phyloP scores from a whole-genome alignment of 2,113 vertebrate species.

The Osmerus mordax region DNA sequence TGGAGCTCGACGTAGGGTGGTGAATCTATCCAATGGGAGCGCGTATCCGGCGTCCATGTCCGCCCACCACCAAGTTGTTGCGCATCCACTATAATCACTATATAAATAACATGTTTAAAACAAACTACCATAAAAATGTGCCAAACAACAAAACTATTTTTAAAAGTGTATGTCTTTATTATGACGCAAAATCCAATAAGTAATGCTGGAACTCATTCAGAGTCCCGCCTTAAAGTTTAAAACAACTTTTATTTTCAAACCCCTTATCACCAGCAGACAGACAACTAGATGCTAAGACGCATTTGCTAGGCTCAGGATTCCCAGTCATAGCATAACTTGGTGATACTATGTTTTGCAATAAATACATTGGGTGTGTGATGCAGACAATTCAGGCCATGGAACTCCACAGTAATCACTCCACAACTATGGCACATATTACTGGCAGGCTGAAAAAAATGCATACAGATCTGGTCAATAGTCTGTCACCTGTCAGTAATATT shows the following conservation, averaged over 20 bases:
- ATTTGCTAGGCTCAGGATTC: conserved; percentile 1
- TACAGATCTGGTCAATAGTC: too few relatives aligned
- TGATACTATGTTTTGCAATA: conserved; percentile 48
- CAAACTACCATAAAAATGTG: too few relatives aligned
- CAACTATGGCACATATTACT: too few relatives aligned
- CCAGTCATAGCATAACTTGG: conserved; percentile 9
- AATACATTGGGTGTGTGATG: conserved; percentile 26
- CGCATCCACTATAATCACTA: too few relatives aligned
- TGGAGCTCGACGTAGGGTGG: neutral
- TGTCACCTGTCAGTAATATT: too few relatives aligned
- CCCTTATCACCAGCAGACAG: neutral
- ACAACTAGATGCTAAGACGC: neutral
- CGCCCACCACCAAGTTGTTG: neutral
- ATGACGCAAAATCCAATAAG: conserved; percentile 39
- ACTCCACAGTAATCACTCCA: neutral
- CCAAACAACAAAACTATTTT: too few relatives aligned
- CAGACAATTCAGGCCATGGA: conserved; percentile 13
- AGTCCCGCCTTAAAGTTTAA: conserved; percentile 46
- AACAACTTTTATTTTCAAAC: conserved; percentile 37
- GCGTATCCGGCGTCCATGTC: neutral
- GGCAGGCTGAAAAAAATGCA: too few relatives aligned
- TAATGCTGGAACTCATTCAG: conserved; percentile 16
- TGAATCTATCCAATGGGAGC: neutral
- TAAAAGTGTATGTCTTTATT: conserved; percentile 51
- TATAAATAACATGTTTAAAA: too few relatives aligned